These are phyloP conservation scores for Siniperca undulata DNA, from an alignment of 2,797 vertebrate species.

Conservation along the genomic window DNA sequence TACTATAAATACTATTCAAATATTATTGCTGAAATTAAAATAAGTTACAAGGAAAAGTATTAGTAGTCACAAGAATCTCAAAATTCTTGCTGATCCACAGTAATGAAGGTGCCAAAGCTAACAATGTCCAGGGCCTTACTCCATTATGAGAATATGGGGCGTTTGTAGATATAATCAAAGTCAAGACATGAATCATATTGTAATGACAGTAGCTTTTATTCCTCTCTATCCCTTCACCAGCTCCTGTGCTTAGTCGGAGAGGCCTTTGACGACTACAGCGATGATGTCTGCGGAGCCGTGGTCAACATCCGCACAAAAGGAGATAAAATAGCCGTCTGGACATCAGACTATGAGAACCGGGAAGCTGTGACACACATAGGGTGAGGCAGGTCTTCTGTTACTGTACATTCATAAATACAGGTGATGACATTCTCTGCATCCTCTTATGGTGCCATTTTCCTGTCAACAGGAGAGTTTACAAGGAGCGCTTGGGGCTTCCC, in stretches of 20 bases:
- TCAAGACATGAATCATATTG: not conserved
- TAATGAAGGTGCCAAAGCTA: not conserved
- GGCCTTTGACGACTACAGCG: conserved; percentile 98
- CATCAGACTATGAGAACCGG: conserved; percentile 96
- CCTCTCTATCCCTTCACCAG: conserved; percentile 73
- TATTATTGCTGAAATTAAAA: not conserved
- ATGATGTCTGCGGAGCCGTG: conserved; percentile 96
- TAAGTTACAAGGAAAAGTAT: no score
- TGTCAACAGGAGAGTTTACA: conserved; percentile 93
- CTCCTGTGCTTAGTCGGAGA: conserved; percentile 98
- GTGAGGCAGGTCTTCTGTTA: conserved; percentile 80
- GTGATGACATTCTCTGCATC: not conserved
- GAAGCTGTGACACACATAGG: conserved; percentile 98
- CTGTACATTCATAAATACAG: not conserved
- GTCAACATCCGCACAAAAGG: conserved; percentile 99
- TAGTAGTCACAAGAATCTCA: no score
- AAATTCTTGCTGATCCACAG: not conserved
- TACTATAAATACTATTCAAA: not conserved
- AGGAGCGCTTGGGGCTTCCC: conserved; percentile 97
- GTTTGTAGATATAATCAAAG: not conserved
- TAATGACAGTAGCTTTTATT: not conserved
- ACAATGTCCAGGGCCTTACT: not conserved
- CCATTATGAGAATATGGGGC: not conserved
- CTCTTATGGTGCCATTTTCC: not conserved
- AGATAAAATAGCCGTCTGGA: conserved; percentile 99